These are phyloP conservation scores for Brenthis hecate DNA, from an alignment of 2,888 invertebrate species.

Conservation along the genomic window DNA sequence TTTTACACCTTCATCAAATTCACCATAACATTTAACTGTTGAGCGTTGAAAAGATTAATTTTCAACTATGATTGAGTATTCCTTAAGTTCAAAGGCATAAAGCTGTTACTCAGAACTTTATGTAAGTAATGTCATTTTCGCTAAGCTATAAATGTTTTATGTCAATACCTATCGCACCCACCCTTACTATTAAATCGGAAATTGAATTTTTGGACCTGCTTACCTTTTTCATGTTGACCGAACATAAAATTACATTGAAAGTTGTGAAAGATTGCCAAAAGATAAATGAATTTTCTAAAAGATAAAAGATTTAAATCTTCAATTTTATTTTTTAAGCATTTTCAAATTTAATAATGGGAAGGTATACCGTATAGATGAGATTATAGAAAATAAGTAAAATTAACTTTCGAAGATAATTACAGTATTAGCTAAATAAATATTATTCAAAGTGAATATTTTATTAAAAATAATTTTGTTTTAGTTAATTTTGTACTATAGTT, in stretches of 20 bases:
- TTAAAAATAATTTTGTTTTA: no score
- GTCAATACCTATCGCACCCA: constrained; percentile 28
- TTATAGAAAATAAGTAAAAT: no score
- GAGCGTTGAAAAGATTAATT: neutral
- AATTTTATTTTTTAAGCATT: no score
- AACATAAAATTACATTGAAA: constrained; percentile 12
- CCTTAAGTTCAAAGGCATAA: constrained; percentile 3
- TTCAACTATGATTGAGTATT: constrained; percentile 19
- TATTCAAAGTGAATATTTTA: no score
- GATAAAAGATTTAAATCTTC: no score
- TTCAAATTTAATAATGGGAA: no score
- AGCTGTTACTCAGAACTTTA: constrained; percentile 24
- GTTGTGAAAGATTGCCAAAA: neutral
- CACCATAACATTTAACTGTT: constrained; percentile 9
- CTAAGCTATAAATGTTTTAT: constrained; percentile 20
- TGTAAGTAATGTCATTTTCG: constrained; percentile 20
- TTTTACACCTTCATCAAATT: constrained; percentile 5
- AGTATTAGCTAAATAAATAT: no score
- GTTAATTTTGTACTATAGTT: no score
- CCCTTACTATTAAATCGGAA: constrained; percentile 30
- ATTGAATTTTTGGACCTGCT: constrained; percentile 39
- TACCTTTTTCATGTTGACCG: constrained; percentile 16
- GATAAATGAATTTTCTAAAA: no score
- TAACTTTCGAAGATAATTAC: no score
- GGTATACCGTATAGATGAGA: no score